Conservation (phyloP, 2,888 invertebrate genomes). For the Pelosia muscerda region DNA sequence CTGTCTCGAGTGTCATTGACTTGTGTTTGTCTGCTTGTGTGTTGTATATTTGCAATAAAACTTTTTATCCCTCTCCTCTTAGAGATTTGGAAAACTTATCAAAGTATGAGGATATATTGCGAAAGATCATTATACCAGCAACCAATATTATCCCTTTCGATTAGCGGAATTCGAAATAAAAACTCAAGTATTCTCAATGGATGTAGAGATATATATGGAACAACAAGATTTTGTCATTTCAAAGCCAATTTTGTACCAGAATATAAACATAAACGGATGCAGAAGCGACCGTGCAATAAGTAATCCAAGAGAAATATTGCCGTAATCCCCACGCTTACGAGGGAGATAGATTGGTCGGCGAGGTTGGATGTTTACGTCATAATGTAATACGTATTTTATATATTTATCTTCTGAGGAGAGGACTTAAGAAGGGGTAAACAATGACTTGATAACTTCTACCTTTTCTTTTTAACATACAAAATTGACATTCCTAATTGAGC, state of each 20-base stretch:
- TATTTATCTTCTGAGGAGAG: background rate
- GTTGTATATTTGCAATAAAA: too few species aligned
- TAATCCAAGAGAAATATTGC: background rate
- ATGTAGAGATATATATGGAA: too few species aligned
- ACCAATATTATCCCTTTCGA: too few species aligned
- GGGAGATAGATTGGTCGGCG: constrained; percentile 2
- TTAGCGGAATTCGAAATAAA: background rate
- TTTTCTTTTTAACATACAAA: too few species aligned
- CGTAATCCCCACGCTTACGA: background rate
- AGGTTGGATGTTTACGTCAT: background rate
- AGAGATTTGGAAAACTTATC: too few species aligned
- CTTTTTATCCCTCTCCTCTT: too few species aligned
- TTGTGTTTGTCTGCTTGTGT: too few species aligned
- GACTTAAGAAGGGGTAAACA: background rate
- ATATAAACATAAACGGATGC: constrained; percentile 3
- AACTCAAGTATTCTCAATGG: background rate
- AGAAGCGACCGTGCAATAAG: constrained; percentile 1
- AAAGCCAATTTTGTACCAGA: background rate
- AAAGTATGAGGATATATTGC: too few species aligned
- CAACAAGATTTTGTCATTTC: background rate
- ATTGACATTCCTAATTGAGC: too few species aligned
- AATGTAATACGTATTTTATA: background rate
- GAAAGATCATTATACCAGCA: too few species aligned
- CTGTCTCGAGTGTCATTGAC: too few species aligned
- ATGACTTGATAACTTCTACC: too few species aligned